Evolutionary conservation across 2,888 invertebrate genomes (phyloP).

Genomic region (Aromia moschata): DNA sequence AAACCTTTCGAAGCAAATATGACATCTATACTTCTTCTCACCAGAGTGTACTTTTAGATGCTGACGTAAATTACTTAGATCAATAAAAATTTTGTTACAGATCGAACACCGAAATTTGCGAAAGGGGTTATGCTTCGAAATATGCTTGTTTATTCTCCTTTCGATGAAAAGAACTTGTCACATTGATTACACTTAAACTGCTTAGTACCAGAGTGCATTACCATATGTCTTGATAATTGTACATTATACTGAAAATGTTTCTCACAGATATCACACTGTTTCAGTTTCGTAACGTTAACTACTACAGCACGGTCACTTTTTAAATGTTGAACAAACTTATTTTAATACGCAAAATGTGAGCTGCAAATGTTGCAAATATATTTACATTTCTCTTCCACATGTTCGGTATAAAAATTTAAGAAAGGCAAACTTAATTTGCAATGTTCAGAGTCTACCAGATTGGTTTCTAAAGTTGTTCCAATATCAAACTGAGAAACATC

Average conservation of each 20-base stretch:
- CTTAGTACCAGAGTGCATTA: conserved; percentile 37
- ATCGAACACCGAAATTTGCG: conserved; percentile 40
- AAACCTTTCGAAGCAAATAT: too few species aligned
- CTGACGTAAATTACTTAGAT: conserved; percentile 42
- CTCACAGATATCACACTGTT: conserved; percentile 46
- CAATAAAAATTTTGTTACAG: conserved; percentile 44
- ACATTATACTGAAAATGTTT: conserved; percentile 38
- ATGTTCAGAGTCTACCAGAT: too few species aligned
- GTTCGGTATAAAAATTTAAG: conserved; percentile 9
- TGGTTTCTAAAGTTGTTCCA: too few species aligned
- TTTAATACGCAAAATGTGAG: conserved; percentile 25
- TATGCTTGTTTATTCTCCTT: conserved; percentile 34
- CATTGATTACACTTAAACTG: conserved; percentile 42
- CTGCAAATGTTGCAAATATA: conserved; percentile 26
- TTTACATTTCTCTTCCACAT: conserved; percentile 30
- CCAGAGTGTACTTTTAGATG: conserved; percentile 42
- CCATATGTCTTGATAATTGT: conserved; percentile 38
- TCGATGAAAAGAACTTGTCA: conserved; percentile 36
- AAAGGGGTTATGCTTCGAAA: conserved; percentile 38
- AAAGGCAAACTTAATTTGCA: too few species aligned
- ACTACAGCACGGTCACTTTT: neutral
- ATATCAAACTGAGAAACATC: too few species aligned
- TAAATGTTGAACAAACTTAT: conserved; percentile 7
- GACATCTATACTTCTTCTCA: conserved; percentile 39
- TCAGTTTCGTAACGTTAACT: conserved; percentile 18